phyloP scores from a whole-genome alignment of 2,113 vertebrate species.

The Falcunculus frontatus region DNA sequence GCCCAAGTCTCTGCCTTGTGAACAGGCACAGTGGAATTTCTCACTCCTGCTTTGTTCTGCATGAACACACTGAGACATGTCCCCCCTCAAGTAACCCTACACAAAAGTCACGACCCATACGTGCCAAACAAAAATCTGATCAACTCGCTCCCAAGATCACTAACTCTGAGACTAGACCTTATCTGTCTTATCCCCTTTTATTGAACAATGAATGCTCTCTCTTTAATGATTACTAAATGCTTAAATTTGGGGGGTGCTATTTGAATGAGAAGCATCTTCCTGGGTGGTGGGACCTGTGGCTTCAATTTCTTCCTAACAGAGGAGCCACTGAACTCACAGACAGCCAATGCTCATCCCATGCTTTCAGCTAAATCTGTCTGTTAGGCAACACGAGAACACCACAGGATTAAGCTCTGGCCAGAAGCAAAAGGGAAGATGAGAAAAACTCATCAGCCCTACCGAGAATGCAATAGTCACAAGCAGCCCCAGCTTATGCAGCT shows the following conservation, averaged over 20 bases:
- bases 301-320: neutral
- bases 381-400: neutral
- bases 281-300: neutral
- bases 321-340: neutral
- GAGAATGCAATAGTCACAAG: neutral
- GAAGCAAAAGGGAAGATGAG: neutral
- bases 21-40: neutral
- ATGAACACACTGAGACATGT: accelerated
- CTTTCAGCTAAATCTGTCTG: neutral
- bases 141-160: accelerated
- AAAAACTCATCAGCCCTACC: neutral
- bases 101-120: neutral
- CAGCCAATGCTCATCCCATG: neutral
- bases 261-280: neutral
- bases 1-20: neutral
- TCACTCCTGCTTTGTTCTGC: neutral
- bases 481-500: neutral
- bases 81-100: neutral
- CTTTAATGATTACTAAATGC: neutral
- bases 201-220: neutral
- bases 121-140: neutral
- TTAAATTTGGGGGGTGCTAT: neutral
- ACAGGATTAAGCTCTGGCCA: neutral
- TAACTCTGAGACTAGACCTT: neutral
- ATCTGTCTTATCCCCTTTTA: neutral